Evolutionary conservation across 2,888 invertebrate species (phyloP), one percentile per base, ranked within the genome.

Genomic region (Blastobasis adustella): DNA sequence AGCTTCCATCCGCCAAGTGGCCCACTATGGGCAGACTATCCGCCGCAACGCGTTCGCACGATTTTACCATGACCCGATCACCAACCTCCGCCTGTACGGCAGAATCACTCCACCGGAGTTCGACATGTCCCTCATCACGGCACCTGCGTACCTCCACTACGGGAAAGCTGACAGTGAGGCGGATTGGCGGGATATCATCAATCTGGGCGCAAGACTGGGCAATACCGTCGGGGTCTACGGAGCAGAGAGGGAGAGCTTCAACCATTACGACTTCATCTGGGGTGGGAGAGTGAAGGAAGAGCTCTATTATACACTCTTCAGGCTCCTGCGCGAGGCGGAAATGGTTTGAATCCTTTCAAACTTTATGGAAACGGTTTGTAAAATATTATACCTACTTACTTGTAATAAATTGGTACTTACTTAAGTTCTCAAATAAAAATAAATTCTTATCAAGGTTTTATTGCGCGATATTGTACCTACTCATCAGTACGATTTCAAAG

Each of bases 211-310:
- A 0, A 45, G 4, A 0, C 42, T 79, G 5, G 67, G 69, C 0
- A 76, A 75, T 47, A 60, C 67, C 0, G 49, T 62, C 0, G 57
- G 54, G 3, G 43, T 62, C 0, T 54, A 56, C 23, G 52, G 59
- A 51, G 60, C 61, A 3, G 56, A 54, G 0, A 61, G 73, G 6
- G 54, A 59, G 0, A 54, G 53, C 0, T 81, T 79, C 42, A 70
- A 69, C 49, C 79, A 79, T 56, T 65, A 60, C 4, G 78, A 78
- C 41, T 79, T 73, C 49, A 59, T 76, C n/a, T 80, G 79, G 79
- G 70, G 63, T 0, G 52, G 40, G 0, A 67, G 73, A 46, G 73
- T 58, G 0, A 70, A 49, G 41, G 55, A 57, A 0, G 50, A 62
- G 37, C 40, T 78, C 0, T 76, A 71, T 44, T 63, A 69, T n/a